Evolutionary conservation across 2,888 invertebrate species (phyloP).

Genomic region (Willowsia nigromaculata): DNA sequence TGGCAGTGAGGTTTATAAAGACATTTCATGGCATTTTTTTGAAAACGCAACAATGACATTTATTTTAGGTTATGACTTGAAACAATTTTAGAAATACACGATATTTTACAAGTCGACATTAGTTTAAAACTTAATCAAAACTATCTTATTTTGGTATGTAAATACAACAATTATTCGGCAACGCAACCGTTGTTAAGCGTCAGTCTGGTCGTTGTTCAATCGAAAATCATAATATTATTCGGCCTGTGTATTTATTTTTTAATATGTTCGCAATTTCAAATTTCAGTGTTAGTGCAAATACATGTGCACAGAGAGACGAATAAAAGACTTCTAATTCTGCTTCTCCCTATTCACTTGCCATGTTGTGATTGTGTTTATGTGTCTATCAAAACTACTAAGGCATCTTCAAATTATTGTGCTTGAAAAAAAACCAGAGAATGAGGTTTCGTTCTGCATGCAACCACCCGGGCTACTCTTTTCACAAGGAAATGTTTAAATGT

Average conservation of each 20-base stretch:
- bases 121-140: no score
- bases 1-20: neutral
- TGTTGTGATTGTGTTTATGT: conserved; percentile 9
- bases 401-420: neutral
- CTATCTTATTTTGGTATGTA: no score
- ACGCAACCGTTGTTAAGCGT: no score
- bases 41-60: no score
- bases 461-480: neutral
- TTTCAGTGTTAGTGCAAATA: neutral
- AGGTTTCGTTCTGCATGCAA: conserved; percentile 7
- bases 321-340: neutral
- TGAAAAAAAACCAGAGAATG: neutral
- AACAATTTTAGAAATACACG: no score
- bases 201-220: neutral
- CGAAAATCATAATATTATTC: neutral
- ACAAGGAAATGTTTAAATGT: neutral
- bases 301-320: neutral
- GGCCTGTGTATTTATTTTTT: neutral
- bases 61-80: no score
- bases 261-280: neutral
- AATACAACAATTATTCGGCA: no score
- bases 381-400: neutral
- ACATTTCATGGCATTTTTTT: no score
- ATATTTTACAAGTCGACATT: no score
- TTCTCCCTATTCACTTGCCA: neutral